Evolutionary conservation across 2,113 vertebrate genomes (phyloP).

Genomic region (Axis porcinus): DNA sequence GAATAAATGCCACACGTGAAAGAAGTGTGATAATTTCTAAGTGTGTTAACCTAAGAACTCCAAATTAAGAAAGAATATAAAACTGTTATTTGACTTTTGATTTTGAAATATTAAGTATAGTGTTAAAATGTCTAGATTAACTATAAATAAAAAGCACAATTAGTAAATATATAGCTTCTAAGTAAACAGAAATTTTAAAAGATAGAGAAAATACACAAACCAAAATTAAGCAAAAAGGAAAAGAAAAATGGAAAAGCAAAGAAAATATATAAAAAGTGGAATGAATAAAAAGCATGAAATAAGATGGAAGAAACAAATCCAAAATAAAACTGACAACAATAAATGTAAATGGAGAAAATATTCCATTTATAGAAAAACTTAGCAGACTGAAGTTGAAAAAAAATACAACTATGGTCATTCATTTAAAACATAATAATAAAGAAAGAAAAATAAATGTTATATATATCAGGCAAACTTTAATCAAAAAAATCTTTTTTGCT

Average conservation of each 20-base stretch:
- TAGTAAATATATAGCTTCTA: background rate
- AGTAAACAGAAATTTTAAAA: background rate
- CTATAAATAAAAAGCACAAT: background rate
- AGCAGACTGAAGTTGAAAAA: background rate
- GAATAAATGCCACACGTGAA: background rate
- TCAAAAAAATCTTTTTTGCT: background rate
- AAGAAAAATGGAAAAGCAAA: background rate
- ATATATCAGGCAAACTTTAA: background rate
- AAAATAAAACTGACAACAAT: background rate
- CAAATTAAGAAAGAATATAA: background rate
- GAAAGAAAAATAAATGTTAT: background rate
- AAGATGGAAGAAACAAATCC: background rate
- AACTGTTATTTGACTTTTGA: background rate
- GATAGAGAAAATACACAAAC: background rate
- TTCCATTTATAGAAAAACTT: background rate
- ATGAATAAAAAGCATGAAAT: background rate
- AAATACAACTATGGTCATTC: background rate
- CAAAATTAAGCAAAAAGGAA: background rate
- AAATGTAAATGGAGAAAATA: background rate
- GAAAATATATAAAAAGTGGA: background rate
- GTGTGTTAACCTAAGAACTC: background rate
- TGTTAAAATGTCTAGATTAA: background rate
- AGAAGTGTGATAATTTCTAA: background rate
- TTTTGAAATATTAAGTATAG: background rate
- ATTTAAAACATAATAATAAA: background rate